Evolutionary conservation across 2,888 invertebrate genomes (phyloP).

Genomic region (Volucella inflata): DNA sequence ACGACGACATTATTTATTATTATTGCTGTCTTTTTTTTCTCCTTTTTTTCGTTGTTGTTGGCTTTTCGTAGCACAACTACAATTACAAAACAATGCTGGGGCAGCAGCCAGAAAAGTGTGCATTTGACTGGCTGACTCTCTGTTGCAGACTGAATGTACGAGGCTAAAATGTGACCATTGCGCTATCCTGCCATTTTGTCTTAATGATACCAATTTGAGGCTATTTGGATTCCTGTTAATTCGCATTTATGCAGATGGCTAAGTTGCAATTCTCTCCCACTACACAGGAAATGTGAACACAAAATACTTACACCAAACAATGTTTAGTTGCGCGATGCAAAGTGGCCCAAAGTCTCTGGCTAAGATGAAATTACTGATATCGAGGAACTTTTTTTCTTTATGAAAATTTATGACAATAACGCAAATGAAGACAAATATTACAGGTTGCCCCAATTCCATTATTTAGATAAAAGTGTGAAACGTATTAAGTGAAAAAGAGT

Average conservation of each 20-base stretch:
- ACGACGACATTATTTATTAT: slow-evolving; percentile 76
- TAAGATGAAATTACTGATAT: slow-evolving; percentile 70
- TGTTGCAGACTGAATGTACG: slow-evolving; percentile 56
- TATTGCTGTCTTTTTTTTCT: slow-evolving; percentile 61
- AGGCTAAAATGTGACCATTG: slow-evolving; percentile 69
- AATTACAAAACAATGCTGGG: slow-evolving; percentile 19
- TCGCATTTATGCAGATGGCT: slow-evolving; percentile 75
- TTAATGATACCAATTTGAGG: slow-evolving; percentile 76
- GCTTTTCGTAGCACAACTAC: slow-evolving; percentile 33
- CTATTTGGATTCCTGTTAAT: slow-evolving; percentile 75
- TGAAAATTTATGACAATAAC: slow-evolving; percentile 69
- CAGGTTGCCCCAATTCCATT: slow-evolving; percentile 64
- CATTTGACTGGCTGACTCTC: slow-evolving; percentile 41
- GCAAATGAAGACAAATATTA: slow-evolving; percentile 74
- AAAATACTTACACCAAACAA: slow-evolving; percentile 22
- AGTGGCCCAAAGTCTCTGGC: slow-evolving; percentile 49
- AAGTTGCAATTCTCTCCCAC: slow-evolving; percentile 69
- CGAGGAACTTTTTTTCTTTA: slow-evolving; percentile 40
- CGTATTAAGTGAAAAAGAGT: slow-evolving; percentile 32
- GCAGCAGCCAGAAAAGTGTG: slow-evolving; percentile 15
- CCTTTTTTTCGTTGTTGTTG: slow-evolving; percentile 4
- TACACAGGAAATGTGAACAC: slow-evolving; percentile 29
- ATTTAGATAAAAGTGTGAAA: slow-evolving; percentile 70
- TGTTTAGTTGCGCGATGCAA: not conserved
- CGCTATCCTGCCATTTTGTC: slow-evolving; percentile 75